Percentiles rank a stretch among this genome's conserved stretches.
Evolutionary conservation across 1,140 invertebrate species (phyloP).

Genomic region (Pseudomyrmex flavicornis): DNA sequence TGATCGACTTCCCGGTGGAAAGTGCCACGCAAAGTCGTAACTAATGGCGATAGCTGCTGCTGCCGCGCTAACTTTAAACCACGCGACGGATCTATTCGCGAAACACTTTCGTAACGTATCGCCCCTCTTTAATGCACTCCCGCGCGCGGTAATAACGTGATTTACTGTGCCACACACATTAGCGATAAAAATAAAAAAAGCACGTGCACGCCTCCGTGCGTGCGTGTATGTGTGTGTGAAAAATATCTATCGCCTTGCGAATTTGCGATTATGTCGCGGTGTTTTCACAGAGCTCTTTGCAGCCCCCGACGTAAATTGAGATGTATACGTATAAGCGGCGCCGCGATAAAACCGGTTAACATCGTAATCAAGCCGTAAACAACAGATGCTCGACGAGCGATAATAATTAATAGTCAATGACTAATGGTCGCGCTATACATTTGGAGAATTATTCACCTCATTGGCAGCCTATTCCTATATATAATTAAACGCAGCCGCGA

Average conservation of each 20-base stretch:
- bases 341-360: constrained; percentile 46
- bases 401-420: constrained; percentile 60
- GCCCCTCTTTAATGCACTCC: constrained; percentile 54
- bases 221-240: neutral
- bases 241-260: constrained; percentile 3
- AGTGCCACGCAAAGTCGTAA: constrained; percentile 58
- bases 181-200: neutral
- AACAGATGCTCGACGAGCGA: constrained; percentile 51
- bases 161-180: constrained; percentile 26
- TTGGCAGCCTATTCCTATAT: constrained; percentile 52
- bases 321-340: constrained; percentile 24
- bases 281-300: neutral
- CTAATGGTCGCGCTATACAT: constrained; percentile 46
- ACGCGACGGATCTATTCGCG: constrained; percentile 55
- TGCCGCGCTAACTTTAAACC: constrained; percentile 55
- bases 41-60: constrained; percentile 51
- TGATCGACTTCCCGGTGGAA: constrained; percentile 56
- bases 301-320: constrained; percentile 19
- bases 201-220: neutral
- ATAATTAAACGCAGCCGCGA: constrained; percentile 50
- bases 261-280: constrained; percentile 9
- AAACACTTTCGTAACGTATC: constrained; percentile 53
- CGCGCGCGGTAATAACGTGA: constrained; percentile 48
- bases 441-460: constrained; percentile 57
- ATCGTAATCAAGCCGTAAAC: constrained; percentile 54